Percentiles rank a stretch among this genome's conserved stretches.
Conservation (phyloP, 2,113 vertebrate species). For the Carassius carassius region DNA sequence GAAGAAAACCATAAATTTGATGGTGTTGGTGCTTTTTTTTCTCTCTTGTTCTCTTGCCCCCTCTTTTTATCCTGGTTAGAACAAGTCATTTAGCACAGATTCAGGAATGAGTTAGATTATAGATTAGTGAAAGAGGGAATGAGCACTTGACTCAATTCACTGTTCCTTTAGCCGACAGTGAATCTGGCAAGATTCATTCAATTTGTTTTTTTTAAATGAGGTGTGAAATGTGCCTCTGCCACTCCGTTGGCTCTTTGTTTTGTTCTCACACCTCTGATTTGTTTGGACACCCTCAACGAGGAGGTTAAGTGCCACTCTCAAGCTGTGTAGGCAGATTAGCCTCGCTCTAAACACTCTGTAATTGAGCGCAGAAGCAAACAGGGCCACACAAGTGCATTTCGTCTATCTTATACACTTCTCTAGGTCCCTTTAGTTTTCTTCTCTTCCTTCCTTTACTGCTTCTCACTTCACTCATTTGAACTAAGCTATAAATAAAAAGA, state of each 20-base stretch:
- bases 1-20: conserved; percentile 53
- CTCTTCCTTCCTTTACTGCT: background rate
- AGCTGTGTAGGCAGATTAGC: conserved; percentile 34
- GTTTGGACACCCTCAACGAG: conserved; percentile 49
- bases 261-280: conserved; percentile 55
- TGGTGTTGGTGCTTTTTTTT: background rate
- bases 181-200: conserved; percentile 70
- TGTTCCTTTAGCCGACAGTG: conserved; percentile 58
- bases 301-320: conserved; percentile 36
- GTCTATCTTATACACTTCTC: background rate
- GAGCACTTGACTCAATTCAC: conserved; percentile 62
- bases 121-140: conserved; percentile 33
- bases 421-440: background rate
- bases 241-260: conserved; percentile 32
- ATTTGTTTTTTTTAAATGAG: conserved; percentile 80
- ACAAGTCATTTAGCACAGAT: conserved; percentile 41
- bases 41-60: background rate
- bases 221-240: conserved; percentile 62
- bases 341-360: conserved; percentile 19
- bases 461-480: background rate
- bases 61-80: conserved; percentile 20
- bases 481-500: background rate
- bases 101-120: conserved; percentile 39
- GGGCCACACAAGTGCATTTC: conserved; percentile 16
- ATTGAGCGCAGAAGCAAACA: conserved; percentile 32